Base-by-base conservation (phyloP, 1,140 invertebrate species). In the Watersipora subatra region DNA sequence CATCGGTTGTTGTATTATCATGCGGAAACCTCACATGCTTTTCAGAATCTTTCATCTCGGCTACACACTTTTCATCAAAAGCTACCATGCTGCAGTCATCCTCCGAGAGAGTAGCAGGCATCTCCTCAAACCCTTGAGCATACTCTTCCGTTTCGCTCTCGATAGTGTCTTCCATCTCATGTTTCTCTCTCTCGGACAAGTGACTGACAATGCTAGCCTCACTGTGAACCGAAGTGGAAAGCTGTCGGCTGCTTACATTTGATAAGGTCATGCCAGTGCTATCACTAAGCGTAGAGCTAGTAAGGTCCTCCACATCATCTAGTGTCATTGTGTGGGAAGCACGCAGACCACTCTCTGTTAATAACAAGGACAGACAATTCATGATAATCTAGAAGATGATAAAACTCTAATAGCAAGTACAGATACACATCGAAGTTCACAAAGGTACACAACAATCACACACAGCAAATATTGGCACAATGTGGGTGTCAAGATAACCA, bases 21-120 rank as follows among this genome's bases (percentile, higher is more conserved):
- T 24, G 7, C 7, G 58, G 58, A 59, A 59, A 59, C 22, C 58
- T 24, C 22, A 59, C 58, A 28, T 59, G 58, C 22, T 59, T 59
- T 59, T 59, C 58, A 22, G 22, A 25, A 24, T 7, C 7, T 28
- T 59, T 59, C 22, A 59, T 24, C 22, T 59, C 58, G 7, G 22
- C 58, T 12, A 59, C 58, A 28, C 58, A 59, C 22, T 59, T 59
- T 22, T 59, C 58, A 24, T 24, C 22, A 22, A 28, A 59, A 12
- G 27, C 7, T 59, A 28, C 22, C 22, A 22, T 12, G 7, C 7
- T 7, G 22, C 7, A 7, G 22, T 59, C 58, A 12, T 59, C 58
- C 17, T 59, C 58, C 7, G n/a, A n/a, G n/a, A n/a, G 7, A 7
- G 34, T 46, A 12, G 7, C 34, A 12, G 7, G 34, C 7, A 46